These are phyloP conservation scores for Hypothenemus hampei DNA, from an alignment of 1,140 invertebrate species.

Conservation along the genomic window DNA sequence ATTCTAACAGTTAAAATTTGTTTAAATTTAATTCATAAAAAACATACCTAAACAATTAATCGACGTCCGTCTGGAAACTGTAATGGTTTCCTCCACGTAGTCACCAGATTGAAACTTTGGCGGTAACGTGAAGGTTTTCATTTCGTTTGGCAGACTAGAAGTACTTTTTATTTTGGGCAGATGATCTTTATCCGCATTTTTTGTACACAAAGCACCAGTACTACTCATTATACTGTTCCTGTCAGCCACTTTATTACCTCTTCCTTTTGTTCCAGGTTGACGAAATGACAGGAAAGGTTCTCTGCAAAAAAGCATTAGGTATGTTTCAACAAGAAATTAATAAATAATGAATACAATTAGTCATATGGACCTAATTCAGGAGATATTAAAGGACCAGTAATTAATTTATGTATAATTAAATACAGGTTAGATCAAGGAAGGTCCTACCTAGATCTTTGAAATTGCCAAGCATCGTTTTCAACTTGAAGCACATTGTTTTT, in stretches of 20 bases:
- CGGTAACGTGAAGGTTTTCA: constrained; percentile 18
- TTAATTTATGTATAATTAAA: no score
- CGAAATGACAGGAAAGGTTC: background rate
- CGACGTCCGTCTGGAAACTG: constrained; percentile 29
- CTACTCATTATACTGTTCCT: constrained; percentile 12
- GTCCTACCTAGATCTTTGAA: no score
- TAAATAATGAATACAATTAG: no score
- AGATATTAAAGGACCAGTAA: no score
- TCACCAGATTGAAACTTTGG: background rate
- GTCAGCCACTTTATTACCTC: constrained; percentile 22
- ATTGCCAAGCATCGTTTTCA: no score
- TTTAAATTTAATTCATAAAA: constrained; percentile 1
- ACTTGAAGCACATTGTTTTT: no score
- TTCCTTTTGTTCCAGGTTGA: background rate
- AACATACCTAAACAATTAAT: constrained; percentile 32
- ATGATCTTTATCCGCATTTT: background rate
- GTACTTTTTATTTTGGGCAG: constrained; percentile 13
- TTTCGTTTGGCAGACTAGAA: background rate
- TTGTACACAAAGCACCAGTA: background rate
- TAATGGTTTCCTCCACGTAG: constrained; percentile 27
- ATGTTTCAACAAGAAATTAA: no score
- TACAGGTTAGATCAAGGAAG: no score
- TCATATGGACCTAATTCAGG: no score
- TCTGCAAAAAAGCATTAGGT: background rate
- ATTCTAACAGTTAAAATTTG: background rate